Evolutionary conservation across 2,797 vertebrate species (phyloP).

Genomic region (Mustela erminea): DNA sequence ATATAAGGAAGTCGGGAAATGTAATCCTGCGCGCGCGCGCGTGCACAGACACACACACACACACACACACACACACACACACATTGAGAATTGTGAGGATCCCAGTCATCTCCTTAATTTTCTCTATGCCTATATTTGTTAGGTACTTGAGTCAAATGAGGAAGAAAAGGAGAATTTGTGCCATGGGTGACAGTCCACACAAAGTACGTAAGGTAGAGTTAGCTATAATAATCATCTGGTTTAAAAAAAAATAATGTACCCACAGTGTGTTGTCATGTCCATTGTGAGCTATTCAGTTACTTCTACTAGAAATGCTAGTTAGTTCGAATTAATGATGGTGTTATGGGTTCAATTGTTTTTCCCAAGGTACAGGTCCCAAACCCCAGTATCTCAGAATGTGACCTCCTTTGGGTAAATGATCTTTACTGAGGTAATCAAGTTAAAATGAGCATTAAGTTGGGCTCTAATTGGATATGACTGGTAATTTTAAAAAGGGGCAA

Average conservation of each 20-base stretch:
- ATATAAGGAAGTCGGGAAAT: not conserved
- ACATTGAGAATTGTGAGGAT: not conserved
- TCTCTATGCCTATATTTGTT: not conserved
- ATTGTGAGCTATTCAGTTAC: not conserved
- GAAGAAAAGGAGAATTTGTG: not conserved
- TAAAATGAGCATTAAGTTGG: not conserved
- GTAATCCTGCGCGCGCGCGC: not conserved
- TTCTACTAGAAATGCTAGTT: not conserved
- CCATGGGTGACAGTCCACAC: not conserved
- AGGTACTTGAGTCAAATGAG: not conserved
- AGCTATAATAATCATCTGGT: not conserved
- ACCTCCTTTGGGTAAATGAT: not conserved
- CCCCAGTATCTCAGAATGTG: not conserved
- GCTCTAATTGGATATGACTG: not conserved
- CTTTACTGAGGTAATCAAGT: not conserved
- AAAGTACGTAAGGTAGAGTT: not conserved
- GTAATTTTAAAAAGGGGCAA: not conserved
- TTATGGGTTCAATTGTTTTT: not conserved
- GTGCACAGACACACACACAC: fast-evolving
- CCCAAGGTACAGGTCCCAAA: not conserved
- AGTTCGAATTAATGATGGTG: not conserved
- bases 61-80: not conserved
- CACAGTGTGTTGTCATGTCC: not conserved
- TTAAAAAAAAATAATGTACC: not conserved
- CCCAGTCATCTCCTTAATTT: not conserved